A percentile compares a stretch with the other conserved stretches of the same genome.
These are phyloP conservation scores for Brassicogethes aeneus DNA, from an alignment of 2,888 invertebrate species.

Conservation along the genomic window DNA sequence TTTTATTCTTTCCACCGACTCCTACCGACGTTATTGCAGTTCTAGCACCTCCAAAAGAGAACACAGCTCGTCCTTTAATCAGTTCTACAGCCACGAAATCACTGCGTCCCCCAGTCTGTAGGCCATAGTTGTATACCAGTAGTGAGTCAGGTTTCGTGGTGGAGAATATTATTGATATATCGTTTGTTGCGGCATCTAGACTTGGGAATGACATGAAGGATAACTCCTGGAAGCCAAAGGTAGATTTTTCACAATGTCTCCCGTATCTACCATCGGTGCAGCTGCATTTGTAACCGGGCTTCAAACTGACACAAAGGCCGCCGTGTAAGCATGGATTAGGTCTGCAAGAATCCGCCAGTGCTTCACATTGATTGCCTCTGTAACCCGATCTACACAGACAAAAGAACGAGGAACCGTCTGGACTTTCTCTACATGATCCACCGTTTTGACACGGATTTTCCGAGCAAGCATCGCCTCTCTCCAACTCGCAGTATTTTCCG, in stretches of 20 bases:
- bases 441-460: slow-evolving; percentile 84
- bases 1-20: slow-evolving; percentile 53
- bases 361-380: slow-evolving; percentile 84
- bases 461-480: slow-evolving; percentile 76
- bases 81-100: slow-evolving; percentile 91
- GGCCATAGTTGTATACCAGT: slow-evolving; percentile 85
- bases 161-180: slow-evolving; percentile 83
- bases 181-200: slow-evolving; percentile 80
- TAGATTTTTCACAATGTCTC: slow-evolving; percentile 81
- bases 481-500: slow-evolving; percentile 76
- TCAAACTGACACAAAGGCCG: slow-evolving; percentile 80
- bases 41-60: slow-evolving; percentile 84
- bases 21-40: slow-evolving; percentile 79
- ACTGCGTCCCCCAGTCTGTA: slow-evolving; percentile 78
- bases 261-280: slow-evolving; percentile 87
- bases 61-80: slow-evolving; percentile 71
- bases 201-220: slow-evolving; percentile 86
- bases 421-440: slow-evolving; percentile 82
- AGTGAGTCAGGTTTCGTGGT: slow-evolving; percentile 81
- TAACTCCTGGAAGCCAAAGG: slow-evolving; percentile 80
- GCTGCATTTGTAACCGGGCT: slow-evolving; percentile 77
- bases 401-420: slow-evolving; percentile 81
- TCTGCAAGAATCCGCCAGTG: slow-evolving; percentile 78
- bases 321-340: slow-evolving; percentile 90
- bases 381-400: slow-evolving; percentile 88